A percentile compares a stretch with the other conserved stretches of the same genome.
Conservation (phyloP, 1,140 invertebrate species). For the Spodoptera litura region DNA sequence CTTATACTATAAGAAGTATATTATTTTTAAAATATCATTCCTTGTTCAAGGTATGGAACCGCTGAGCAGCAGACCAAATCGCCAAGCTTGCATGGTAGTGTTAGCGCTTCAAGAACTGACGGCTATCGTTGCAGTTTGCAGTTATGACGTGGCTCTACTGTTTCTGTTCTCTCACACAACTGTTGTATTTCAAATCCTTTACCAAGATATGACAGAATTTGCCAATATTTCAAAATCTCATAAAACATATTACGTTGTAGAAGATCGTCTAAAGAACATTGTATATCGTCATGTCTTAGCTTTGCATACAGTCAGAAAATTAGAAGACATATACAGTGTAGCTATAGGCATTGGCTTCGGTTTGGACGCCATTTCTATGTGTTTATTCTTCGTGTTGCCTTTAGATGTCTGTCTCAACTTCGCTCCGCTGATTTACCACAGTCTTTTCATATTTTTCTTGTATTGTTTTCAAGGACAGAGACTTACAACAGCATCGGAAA, state of each 20-base stretch:
- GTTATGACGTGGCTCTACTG: conserved; percentile 53
- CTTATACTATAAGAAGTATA: too few species aligned
- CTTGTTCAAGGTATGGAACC: conserved; percentile 54
- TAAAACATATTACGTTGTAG: conserved; percentile 23
- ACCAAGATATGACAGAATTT: conserved; percentile 50
- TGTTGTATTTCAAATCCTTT: conserved; percentile 54
- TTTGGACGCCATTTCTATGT: conserved; percentile 56
- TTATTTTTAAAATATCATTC: neutral
- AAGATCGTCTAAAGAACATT: conserved; percentile 48
- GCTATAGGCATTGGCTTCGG: conserved; percentile 56
- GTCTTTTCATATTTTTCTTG: conserved; percentile 60
- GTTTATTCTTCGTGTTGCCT: conserved; percentile 58
- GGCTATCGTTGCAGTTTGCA: conserved; percentile 42
- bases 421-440: conserved; percentile 55
- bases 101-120: conserved; percentile 54
- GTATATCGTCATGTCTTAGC: conserved; percentile 50
- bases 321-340: conserved; percentile 55
- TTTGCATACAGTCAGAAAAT: conserved; percentile 53
- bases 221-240: conserved; percentile 25
- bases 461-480: conserved; percentile 64
- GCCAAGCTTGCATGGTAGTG: conserved; percentile 50
- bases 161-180: conserved; percentile 60
- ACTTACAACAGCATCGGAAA: conserved; percentile 58
- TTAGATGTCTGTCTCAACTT: conserved; percentile 55
- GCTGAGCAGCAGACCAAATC: conserved; percentile 45